phyloP scores from a whole-genome alignment of 2,113 vertebrate genomes.

The Empidonax alnorum region DNA sequence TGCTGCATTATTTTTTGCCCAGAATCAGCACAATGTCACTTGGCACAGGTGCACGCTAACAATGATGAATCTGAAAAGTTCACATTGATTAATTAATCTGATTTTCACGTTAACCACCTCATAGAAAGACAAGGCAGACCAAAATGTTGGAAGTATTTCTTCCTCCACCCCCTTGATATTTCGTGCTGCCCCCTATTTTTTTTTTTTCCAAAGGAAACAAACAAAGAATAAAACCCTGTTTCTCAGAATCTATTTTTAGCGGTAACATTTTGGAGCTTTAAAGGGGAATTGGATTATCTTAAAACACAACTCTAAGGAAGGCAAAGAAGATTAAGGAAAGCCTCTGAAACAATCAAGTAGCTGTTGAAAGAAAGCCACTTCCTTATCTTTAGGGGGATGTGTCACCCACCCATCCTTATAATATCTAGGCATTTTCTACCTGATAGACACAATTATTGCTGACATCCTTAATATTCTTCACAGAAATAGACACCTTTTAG shows the following conservation, averaged over 20 bases:
- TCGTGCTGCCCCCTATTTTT: neutral
- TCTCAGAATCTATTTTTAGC: neutral
- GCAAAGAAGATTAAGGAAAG: neutral
- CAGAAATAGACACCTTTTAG: neutral
- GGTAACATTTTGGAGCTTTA: neutral
- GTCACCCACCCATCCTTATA: neutral
- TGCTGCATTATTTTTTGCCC: neutral
- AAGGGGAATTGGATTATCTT: neutral
- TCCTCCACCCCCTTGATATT: neutral
- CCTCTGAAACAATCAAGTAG: neutral
- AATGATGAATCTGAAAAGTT: constrained; percentile 48
- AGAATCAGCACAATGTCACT: constrained; percentile 47
- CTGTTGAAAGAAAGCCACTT: neutral
- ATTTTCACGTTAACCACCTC: neutral
- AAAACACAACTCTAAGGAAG: neutral
- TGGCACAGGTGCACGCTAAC: constrained; percentile 52
- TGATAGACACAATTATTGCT: neutral
- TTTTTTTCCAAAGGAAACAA: neutral
- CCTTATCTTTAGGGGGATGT: neutral
- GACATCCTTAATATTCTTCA: neutral
- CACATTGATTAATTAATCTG: constrained; percentile 63
- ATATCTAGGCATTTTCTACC: neutral
- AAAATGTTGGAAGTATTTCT: neutral
- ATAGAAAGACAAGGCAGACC: neutral
- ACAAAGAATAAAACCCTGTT: neutral